Conservation (phyloP, 2,888 invertebrate species). For the Callyntrura sp. region DNA sequence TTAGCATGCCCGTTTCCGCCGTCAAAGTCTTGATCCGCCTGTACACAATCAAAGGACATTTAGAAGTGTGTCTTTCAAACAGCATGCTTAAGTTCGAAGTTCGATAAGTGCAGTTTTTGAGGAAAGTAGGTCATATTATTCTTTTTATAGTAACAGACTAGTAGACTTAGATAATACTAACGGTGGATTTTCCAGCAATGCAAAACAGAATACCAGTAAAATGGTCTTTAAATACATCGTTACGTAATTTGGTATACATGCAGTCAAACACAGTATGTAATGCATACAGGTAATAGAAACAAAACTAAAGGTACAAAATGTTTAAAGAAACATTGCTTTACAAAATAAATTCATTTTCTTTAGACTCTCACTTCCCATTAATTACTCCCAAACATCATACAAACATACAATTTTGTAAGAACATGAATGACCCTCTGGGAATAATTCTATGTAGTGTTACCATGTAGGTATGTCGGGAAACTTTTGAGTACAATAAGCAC, state of each 20-base stretch:
- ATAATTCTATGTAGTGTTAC: neutral
- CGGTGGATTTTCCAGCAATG: too few species aligned
- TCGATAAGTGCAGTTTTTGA: too few species aligned
- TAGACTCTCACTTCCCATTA: too few species aligned
- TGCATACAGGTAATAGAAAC: neutral
- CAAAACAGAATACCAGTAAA: too few species aligned
- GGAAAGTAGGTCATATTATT: conserved; percentile 41
- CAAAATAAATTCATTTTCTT: too few species aligned
- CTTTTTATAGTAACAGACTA: neutral
- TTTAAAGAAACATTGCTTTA: conserved; percentile 4
- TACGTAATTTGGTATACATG: too few species aligned
- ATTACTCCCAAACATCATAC: neutral
- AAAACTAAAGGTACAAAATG: neutral
- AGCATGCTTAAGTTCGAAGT: too few species aligned
- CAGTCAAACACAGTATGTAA: too few species aligned
- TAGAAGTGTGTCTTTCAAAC: neutral
- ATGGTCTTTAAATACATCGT: too few species aligned
- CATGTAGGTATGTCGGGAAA: neutral
- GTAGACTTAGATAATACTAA: too few species aligned
- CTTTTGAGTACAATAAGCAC: neutral
- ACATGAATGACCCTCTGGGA: conserved; percentile 14
- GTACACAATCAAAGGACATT: conserved; percentile 9
- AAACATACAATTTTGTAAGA: neutral
- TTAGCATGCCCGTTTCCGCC: conserved; percentile 81
- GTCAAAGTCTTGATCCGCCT: conserved; percentile 80